phyloP scores from a whole-genome alignment of 2,888 invertebrate species.

The Salticus scenicus region DNA sequence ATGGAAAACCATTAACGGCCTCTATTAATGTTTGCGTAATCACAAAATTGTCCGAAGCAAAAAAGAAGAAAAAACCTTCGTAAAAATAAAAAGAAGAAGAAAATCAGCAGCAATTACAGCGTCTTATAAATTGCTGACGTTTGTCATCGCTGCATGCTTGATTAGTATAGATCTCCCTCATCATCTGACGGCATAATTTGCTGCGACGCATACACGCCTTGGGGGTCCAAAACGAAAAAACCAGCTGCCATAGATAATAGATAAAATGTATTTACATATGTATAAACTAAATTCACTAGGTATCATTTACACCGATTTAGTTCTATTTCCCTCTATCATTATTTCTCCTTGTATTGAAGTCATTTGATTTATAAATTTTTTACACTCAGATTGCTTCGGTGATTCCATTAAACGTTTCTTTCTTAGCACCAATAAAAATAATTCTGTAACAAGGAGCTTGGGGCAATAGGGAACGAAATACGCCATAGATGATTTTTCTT shows the following conservation, averaged over 20 bases:
- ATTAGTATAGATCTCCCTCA: slow-evolving; percentile 15
- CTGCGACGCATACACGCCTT: background rate
- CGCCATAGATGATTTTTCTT: background rate
- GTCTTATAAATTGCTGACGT: slow-evolving; percentile 59
- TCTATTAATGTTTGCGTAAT: slow-evolving; percentile 62
- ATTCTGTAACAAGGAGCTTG: background rate
- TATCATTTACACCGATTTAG: slow-evolving; percentile 2
- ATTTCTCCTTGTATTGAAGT: background rate
- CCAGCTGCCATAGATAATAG: slow-evolving; percentile 42
- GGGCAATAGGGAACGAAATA: background rate
- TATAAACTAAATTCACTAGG: slow-evolving; percentile 5
- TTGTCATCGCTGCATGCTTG: slow-evolving; percentile 61
- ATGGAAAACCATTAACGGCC: slow-evolving; percentile 57
- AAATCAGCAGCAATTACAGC: slow-evolving; percentile 38
- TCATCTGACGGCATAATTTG: slow-evolving; percentile 37
- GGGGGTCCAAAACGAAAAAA: slow-evolving; percentile 32
- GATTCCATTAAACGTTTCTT: background rate
- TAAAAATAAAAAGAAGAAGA: too few relatives aligned
- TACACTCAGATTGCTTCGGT: background rate
- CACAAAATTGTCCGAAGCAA: slow-evolving; percentile 53
- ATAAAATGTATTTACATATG: slow-evolving; percentile 61
- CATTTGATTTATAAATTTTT: background rate
- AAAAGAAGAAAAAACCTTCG: too few relatives aligned
- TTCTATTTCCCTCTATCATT: background rate
- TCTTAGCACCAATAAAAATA: background rate